Evolutionary conservation across 2,888 invertebrate species (phyloP).

Genomic region (Prosapia bicincta): DNA sequence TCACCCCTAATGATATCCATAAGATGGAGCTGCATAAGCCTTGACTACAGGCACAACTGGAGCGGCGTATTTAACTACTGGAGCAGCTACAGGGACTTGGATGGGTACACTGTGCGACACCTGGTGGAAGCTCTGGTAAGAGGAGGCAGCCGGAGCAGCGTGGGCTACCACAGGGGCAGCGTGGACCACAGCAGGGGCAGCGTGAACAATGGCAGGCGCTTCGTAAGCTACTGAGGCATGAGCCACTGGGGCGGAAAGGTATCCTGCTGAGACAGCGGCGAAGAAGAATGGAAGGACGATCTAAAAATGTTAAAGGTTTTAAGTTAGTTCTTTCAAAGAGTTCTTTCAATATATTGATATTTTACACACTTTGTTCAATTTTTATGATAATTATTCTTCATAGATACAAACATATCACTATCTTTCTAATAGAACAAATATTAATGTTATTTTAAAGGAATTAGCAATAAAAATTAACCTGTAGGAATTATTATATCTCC

Average conservation of each 20-base stretch:
- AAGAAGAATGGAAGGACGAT: conserved; percentile 46
- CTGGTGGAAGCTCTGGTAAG: conserved; percentile 15
- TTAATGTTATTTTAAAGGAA: no score
- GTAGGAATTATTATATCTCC: no score
- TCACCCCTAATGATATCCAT: not conserved
- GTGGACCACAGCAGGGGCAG: conserved; percentile 4
- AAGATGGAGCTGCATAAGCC: not conserved
- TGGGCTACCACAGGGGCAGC: not conserved
- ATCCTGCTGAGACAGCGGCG: conserved; percentile 42
- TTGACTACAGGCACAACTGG: not conserved
- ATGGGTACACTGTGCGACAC: conserved; percentile 17
- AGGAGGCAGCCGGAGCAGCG: conserved; percentile 1
- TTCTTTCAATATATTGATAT: no score
- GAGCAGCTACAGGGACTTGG: conserved; percentile 9
- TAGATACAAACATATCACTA: no score
- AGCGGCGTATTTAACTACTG: not conserved
- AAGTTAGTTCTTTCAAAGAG: no score
- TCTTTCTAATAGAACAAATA: no score
- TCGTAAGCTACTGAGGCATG: conserved; percentile 26
- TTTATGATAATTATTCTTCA: no score
- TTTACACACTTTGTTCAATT: no score
- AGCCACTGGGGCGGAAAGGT: conserved; percentile 24
- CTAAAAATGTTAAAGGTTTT: conserved; percentile 26
- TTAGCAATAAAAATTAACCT: no score
- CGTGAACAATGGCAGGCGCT: conserved; percentile 2